Conservation (phyloP, 2,888 invertebrate genomes). For the Himalopsyche kuldschensis region DNA sequence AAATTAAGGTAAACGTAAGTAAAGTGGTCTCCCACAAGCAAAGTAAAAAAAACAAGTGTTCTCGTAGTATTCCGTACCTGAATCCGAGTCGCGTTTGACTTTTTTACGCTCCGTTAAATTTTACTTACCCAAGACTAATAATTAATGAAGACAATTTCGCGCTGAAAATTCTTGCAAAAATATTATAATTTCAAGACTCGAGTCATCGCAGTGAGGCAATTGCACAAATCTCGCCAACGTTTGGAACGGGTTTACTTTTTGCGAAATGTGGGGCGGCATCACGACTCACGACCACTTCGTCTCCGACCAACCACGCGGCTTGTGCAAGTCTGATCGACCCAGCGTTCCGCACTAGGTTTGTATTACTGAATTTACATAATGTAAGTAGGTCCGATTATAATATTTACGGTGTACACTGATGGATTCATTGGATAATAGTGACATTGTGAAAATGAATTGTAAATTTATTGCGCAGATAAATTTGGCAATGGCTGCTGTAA, state of each 20-base stretch:
- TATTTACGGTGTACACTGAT: background rate
- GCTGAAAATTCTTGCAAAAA: background rate
- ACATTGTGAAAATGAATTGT: background rate
- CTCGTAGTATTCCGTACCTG: background rate
- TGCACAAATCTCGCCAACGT: background rate
- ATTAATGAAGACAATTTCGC: background rate
- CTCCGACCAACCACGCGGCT: too few relatives aligned
- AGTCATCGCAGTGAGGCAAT: background rate
- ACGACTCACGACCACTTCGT: background rate
- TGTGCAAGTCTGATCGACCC: too few relatives aligned
- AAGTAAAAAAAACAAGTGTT: background rate
- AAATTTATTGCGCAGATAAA: background rate
- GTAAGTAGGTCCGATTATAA: too few relatives aligned
- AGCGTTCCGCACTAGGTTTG: too few relatives aligned
- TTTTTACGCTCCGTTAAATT: background rate
- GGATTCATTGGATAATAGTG: background rate
- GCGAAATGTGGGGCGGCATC: background rate
- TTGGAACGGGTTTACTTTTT: background rate
- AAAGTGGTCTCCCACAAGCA: too few relatives aligned
- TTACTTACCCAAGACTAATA: background rate
- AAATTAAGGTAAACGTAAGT: too few relatives aligned
- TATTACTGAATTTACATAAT: too few relatives aligned
- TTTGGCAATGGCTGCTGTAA: background rate
- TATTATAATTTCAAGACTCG: background rate
- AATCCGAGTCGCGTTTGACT: background rate